Base-by-base conservation (phyloP, 1,140 invertebrate genomes). In the Drosophila grimshawi region DNA sequence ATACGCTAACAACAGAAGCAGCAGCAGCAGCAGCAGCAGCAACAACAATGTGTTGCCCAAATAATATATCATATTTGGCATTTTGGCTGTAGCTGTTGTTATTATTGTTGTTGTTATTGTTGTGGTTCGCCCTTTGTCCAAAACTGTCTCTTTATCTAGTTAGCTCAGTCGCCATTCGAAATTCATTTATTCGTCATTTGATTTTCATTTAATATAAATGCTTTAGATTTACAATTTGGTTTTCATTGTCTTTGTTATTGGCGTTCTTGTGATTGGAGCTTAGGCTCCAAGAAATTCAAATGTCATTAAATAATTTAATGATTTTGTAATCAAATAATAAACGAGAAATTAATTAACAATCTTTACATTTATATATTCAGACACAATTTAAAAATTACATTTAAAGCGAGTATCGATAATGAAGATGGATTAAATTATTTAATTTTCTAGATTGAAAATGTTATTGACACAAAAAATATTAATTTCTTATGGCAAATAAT, bases 61-160 rank as follows among this genome's bases (percentile, higher is more conserved):
- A 59, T 68, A 37, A 61, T 68, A 32, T 52, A 7, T 62, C 57
- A 69, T 61, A 56, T 65, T 65, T 51, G 11, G 5, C n/a, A 37
- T 35, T 51, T 55, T 45, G 55, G 48, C 29, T 43, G 30, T 46
- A 19, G 19, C 19, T 32, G 39, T 37, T 55, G 52, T 19, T 5
- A 5, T 33, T 19, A 0, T 29, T 8, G 27, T 48, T 3, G 30
- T 11, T 39, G 33, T 8, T 30, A 7, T 51, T 41, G 35, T 52
- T 60, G 29, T 7, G n/a, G 46, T 35, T 41, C 4, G 35, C 30
- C 59, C 29, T 35, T 61, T 69, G 10, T 6, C 29, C 10, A 43
- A 45, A 68, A 55, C n/a, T 51, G 59, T 27, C 46, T n/a, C 10
- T 49, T 66, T 66, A 66, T 66, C 53, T 39, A 48, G 10, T 57